These are phyloP conservation scores for Cerastis rubricosa DNA, from an alignment of 2,888 invertebrate species.

Conservation along the genomic window DNA sequence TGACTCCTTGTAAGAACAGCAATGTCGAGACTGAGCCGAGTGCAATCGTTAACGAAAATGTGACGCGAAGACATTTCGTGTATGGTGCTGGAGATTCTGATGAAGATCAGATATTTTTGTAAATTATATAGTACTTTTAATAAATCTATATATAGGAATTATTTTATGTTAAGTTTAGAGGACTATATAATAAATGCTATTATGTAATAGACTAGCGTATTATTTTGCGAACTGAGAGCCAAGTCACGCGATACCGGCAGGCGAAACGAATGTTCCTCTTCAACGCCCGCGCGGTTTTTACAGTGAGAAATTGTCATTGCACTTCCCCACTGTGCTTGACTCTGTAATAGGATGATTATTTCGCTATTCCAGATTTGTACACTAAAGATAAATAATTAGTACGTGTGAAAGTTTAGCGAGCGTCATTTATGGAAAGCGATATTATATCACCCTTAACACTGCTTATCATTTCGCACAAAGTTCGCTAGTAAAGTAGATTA, in stretches of 20 bases:
- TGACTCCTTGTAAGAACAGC: conserved; percentile 91
- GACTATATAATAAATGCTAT: conserved; percentile 68
- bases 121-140: conserved; percentile 64
- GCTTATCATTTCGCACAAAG: conserved; percentile 27
- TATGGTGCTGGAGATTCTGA: conserved; percentile 90
- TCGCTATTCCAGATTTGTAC: neutral
- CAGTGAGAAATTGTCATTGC: neutral
- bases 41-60: conserved; percentile 82
- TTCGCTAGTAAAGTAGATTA: conserved; percentile 23
- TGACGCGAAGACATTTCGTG: conserved; percentile 85
- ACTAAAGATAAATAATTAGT: neutral
- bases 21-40: conserved; percentile 72
- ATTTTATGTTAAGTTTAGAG: conserved; percentile 64
- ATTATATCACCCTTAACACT: conserved; percentile 4
- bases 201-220: conserved; percentile 31
- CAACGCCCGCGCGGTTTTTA: neutral
- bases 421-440: neutral
- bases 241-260: neutral
- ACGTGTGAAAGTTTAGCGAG: neutral
- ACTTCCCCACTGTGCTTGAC: neutral
- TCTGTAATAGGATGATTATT: neutral
- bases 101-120: conserved; percentile 93
- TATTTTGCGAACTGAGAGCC: neutral
- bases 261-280: neutral
- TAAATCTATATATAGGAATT: conserved; percentile 45